Base-by-base conservation (phyloP, 2,888 invertebrate species). In the Ferdinandea cuprea region DNA sequence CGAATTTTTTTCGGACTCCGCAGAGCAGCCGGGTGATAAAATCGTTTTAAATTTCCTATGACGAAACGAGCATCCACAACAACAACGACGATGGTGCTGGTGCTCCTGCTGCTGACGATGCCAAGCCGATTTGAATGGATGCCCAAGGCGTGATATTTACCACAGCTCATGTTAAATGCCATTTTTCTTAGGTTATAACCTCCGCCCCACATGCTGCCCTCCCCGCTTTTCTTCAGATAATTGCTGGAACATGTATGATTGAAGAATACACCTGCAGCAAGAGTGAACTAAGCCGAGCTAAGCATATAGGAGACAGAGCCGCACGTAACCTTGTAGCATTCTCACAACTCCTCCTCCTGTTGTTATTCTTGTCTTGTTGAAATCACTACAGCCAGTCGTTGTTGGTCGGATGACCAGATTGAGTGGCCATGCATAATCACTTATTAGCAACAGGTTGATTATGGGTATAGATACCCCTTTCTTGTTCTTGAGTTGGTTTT, bases 391-490 rank as follows among this genome's bases (percentile, higher is more conserved):
- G n/a, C 40, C 17, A 52, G n/a, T n/a, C n/a, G n/a, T n/a, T n/a
- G n/a, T 19, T 21, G 28, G 13, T 37, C 42, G 40, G 40, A 48
- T 61, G 63, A 59, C 58, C 77, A 76, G 77, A 63, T 68, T 65
- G 77, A 81, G 81, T 71, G 50, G 74, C 63, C 81, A 81, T 66
- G 71, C 81, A 81, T 81, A 81, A 81, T 81, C 77, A 66, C 77
- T 77, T 77, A 76, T 81, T 72, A 72, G 66, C 69, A 71, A 71
- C 65, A 71, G 44, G 59, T 19, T 76, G 77, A 66, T 81, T 71
- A 40, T 48, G 37, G 46, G 32, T n/a, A 17, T 6, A 56, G 32
- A 5, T 25, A 11, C 11, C 9, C 44, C 50, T 40, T 19, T 30
- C 11, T 4, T 50, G 40, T 52, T 40, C 21, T 48, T 35, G 15